Evolutionary conservation across 2,113 vertebrate genomes (phyloP).

Genomic region (Polypterus senegalus): DNA sequence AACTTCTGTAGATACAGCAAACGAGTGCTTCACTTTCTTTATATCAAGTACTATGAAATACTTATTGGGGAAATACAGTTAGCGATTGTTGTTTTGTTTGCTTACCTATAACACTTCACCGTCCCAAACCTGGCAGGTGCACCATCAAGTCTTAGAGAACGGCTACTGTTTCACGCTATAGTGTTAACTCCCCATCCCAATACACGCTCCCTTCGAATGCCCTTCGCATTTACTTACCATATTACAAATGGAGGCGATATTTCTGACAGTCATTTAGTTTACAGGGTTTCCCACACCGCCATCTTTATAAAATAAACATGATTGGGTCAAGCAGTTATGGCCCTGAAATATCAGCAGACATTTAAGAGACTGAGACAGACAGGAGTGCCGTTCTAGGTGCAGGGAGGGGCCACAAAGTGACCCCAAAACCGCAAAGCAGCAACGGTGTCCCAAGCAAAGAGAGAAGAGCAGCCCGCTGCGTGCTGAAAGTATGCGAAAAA

Average conservation of each 20-base stretch:
- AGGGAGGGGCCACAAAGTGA: conserved; percentile 42
- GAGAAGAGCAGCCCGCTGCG: conserved; percentile 3
- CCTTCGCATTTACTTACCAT: conserved; percentile 69
- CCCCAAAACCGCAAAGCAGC: conserved; percentile 27
- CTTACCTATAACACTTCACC: too few relatives aligned
- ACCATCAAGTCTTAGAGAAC: too few relatives aligned
- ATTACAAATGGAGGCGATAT: conserved; percentile 99
- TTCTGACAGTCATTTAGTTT: conserved; percentile 98
- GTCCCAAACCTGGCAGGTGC: too few relatives aligned
- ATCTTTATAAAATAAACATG: conserved; percentile 78
- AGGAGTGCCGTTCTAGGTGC: conserved; percentile 13
- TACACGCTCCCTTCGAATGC: too few relatives aligned
- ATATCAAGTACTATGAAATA: too few relatives aligned
- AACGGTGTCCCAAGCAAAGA: conserved; percentile 16
- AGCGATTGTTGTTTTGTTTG: too few relatives aligned
- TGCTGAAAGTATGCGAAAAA: too few relatives aligned
- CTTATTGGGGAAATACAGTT: too few relatives aligned
- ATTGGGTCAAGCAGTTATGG: conserved; percentile 26
- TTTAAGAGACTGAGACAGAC: conserved; percentile 19
- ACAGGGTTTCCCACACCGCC: conserved; percentile 77
- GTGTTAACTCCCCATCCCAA: too few relatives aligned
- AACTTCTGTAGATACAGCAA: too few relatives aligned
- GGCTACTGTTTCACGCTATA: too few relatives aligned
- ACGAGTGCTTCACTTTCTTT: too few relatives aligned
- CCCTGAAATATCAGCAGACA: conserved; percentile 19